Base-by-base conservation (phyloP, 2,113 vertebrate species). In the Dascyllus trimaculatus region DNA sequence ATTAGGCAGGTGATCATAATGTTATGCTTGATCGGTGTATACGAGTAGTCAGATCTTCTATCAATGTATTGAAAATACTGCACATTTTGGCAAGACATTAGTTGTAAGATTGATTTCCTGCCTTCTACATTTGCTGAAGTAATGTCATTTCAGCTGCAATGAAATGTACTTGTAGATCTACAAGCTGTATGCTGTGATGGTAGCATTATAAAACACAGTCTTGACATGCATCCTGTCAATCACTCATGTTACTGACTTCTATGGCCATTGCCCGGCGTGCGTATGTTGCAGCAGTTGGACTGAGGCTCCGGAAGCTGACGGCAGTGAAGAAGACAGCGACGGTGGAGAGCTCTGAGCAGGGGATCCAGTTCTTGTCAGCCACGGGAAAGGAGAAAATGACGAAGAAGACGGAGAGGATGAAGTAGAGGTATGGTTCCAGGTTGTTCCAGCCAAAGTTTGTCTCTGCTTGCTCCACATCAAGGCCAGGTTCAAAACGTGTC, bases 381-480 rank as follows among this genome's bases (percentile, higher is more conserved):
- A 99, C 87, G 0, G 98, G 98, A 85, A 99, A 99, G 48, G 97
- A 97, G 90, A 99, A 96, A 77, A 99, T 97, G 21, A 98, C 95
- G 43, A 99, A 99, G 91, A 97, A 93, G 0, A 98, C 97, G 0
- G 98, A 99, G 0, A 99, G 70, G 68, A 99, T 93, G 85, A 99
- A 99, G 84, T 99, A 96, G 19, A 96, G 38, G 40, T 99, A 97
- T 0, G 97, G 98, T 81, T 99, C 98, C 57, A 99, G 93, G 85
- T 98, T 97, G 89, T 97, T 99, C 97, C 97, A 99, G 49, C 98
- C 95, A 57, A 99, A 99, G 93, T 99, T 97, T 35, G 93, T 96
- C 92, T 99, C 97, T 0, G 98, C 98, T 93, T 99, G 96, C 79
- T 99, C 97, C 78, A 99, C 94, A 4, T 99, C 97, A 77, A 99